phyloP scores from a whole-genome alignment of 2,888 invertebrate genomes.

The Drosophila anomalata region DNA sequence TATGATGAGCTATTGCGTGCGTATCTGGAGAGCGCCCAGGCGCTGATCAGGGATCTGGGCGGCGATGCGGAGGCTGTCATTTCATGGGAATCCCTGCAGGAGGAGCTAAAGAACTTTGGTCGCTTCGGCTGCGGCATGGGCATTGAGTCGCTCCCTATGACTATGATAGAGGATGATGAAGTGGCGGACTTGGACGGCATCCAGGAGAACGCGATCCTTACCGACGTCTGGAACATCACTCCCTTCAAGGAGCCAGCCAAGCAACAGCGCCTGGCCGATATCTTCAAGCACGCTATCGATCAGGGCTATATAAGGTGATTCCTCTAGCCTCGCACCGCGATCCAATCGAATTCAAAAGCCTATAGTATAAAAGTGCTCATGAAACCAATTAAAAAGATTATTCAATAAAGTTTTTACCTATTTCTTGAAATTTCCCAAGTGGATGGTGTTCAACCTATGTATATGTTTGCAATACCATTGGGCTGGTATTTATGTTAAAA shows the following conservation, averaged over 20 bases:
- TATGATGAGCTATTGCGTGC: constrained; percentile 85
- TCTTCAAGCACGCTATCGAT: constrained; percentile 88
- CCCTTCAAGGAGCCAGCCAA: constrained; percentile 87
- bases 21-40: constrained; percentile 86
- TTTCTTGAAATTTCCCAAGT: no score
- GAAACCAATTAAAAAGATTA: no score
- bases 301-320: constrained; percentile 84
- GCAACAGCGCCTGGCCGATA: constrained; percentile 86
- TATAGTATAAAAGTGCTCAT: neutral
- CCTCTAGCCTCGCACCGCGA: neutral
- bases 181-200: constrained; percentile 85
- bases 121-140: constrained; percentile 85
- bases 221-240: constrained; percentile 87
- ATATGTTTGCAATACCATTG: no score
- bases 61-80: constrained; percentile 86
- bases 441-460: no score
- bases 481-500: no score
- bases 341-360: neutral
- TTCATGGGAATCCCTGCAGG: constrained; percentile 73
- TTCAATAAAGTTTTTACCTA: no score
- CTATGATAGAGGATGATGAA: constrained; percentile 85
- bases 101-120: constrained; percentile 84
- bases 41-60: constrained; percentile 86
- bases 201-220: constrained; percentile 83
- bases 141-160: constrained; percentile 85